Conservation (phyloP, 2,888 invertebrate species). For the Cotesia congregata region DNA sequence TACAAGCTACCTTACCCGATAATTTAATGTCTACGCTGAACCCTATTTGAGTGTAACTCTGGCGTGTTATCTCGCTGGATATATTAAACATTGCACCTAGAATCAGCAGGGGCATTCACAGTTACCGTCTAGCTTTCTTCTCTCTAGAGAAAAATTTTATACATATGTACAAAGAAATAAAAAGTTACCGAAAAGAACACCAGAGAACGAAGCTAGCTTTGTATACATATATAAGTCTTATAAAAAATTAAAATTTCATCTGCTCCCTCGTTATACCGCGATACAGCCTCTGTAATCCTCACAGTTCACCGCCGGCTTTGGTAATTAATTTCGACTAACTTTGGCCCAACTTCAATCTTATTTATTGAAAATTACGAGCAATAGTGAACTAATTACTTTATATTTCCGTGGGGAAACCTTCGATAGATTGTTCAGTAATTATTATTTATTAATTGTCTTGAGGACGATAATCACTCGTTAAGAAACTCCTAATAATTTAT, state of each 20-base stretch:
- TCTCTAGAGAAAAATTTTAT: neutral
- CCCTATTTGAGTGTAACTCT: neutral
- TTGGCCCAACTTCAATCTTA: constrained; percentile 21
- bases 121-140: no score
- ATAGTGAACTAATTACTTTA: no score
- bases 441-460: no score
- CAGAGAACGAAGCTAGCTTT: constrained; percentile 41
- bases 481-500: no score
- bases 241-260: constrained; percentile 69
- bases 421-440: no score
- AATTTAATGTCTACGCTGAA: neutral
- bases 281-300: neutral
- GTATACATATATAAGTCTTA: constrained; percentile 51
- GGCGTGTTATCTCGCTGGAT: constrained; percentile 19
- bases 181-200: constrained; percentile 33
- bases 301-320: neutral
- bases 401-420: no score
- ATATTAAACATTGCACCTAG: constrained; percentile 37
- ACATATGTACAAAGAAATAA: neutral
- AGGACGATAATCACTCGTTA: no score
- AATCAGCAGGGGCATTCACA: no score
- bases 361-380: neutral
- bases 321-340: neutral
- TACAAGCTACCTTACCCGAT: neutral
- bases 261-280: constrained; percentile 48